A percentile compares a stretch with the other conserved stretches of the same genome.
phyloP scores from a whole-genome alignment of 2,113 vertebrate genomes.

The Apodemus speciosus region DNA sequence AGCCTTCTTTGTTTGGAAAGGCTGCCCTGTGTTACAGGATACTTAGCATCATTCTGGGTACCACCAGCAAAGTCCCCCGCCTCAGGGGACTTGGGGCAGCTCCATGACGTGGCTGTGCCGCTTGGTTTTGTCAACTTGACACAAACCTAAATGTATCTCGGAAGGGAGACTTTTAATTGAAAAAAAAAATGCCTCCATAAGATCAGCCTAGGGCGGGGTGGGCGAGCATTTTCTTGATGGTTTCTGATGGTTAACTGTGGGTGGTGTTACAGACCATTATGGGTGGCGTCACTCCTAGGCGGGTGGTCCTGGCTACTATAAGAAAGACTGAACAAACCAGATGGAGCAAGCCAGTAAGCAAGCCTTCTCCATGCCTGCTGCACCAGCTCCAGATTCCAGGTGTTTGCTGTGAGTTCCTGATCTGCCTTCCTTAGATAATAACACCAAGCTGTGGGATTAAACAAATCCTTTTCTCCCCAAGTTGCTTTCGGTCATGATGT shows the following conservation, averaged over 20 bases:
- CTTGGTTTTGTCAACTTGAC: not conserved
- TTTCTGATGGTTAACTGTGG: not conserved
- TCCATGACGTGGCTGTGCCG: not conserved
- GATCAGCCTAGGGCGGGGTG: too few relatives aligned
- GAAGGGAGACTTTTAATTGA: not conserved
- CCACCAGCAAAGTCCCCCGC: not conserved
- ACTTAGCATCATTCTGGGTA: not conserved
- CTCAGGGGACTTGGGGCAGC: not conserved
- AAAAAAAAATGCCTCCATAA: not conserved
- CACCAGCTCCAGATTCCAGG: not conserved
- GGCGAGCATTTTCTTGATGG: not conserved
- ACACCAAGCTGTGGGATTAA: not conserved
- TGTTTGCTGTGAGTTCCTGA: not conserved
- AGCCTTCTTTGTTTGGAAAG: not conserved
- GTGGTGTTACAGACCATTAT: not conserved
- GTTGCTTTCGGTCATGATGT: not conserved
- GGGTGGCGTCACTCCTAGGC: not conserved
- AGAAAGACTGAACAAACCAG: not conserved
- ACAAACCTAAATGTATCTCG: not conserved
- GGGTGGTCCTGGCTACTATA: not conserved
- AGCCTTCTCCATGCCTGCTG: not conserved
- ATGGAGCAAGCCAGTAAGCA: not conserved
- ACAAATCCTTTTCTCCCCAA: not conserved
- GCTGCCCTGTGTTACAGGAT: not conserved
- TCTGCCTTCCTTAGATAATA: not conserved